Conservation (phyloP, 2,797 vertebrate species). For the Eulemur coronatus region DNA sequence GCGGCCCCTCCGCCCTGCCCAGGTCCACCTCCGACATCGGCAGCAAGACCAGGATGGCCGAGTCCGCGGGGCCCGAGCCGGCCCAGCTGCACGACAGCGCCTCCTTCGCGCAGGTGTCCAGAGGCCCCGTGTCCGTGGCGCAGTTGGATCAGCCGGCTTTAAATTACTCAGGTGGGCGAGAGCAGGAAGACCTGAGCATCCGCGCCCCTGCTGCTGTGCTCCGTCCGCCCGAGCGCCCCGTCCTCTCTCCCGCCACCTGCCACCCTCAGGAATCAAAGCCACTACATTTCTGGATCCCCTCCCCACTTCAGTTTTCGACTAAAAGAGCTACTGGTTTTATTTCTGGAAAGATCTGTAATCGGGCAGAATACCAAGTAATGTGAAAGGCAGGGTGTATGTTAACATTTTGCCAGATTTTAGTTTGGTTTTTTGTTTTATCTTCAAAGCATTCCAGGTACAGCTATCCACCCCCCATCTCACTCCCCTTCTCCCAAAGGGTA, state of each 20-base stretch:
- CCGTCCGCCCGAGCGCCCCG: accelerated
- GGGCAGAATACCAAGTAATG: background rate
- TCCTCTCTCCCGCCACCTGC: background rate
- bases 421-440: background rate
- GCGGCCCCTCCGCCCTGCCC: background rate
- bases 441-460: background rate
- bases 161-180: slow-evolving; percentile 94
- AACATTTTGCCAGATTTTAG: background rate
- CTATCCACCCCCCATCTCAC: background rate
- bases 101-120: slow-evolving; percentile 88
- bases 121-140: slow-evolving; percentile 89
- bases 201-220: background rate
- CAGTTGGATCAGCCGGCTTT: slow-evolving; percentile 91
- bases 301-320: background rate
- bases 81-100: slow-evolving; percentile 90
- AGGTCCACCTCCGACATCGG: slow-evolving; percentile 97
- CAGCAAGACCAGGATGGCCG: slow-evolving; percentile 91
- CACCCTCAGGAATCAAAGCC: background rate
- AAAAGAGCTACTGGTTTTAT: background rate
- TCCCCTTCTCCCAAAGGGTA: background rate
- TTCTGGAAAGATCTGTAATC: background rate
- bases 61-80: slow-evolving; percentile 88
- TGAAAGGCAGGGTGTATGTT: background rate
- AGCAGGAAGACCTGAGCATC: background rate
- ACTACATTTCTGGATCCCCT: background rate